Base-by-base conservation (phyloP, 2,888 invertebrate species). In the Ochlodes sylvanus region DNA sequence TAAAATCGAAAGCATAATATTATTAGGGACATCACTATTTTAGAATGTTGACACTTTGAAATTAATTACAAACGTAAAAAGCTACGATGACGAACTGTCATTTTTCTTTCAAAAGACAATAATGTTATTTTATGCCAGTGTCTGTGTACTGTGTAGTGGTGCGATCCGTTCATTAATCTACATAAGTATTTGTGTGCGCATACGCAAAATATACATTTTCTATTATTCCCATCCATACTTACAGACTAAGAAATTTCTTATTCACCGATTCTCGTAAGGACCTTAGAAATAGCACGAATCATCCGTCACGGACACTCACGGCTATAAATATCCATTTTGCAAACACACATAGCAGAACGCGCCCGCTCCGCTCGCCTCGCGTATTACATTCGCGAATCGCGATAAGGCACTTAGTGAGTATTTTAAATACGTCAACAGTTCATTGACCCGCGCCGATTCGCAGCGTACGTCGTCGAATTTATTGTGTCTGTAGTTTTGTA, bases 401-500 rank as follows among this genome's bases (percentile, higher is more conserved):
- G 92, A 90, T 91, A 91, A 89, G 89, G 87, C 88, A 89, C 89
- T 87, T 85, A 86, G 85, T 90, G 88, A 87, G 90, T 90, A 90
- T 92, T 90, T 89, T 83, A 89, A 90, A 92, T 89, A 92, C 92
- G 92, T 92, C 92, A 92, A 87, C 87, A 89, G 92, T 90, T 91
- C 92, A 83, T 85, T 88, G 92, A 92, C 87, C 89, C 84, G 81
- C 81, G 81, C 81, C 81, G 86, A 83, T 90, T 90, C 85, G 89
- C 89, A 84, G 82, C 85, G 87, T 86, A 86, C 87, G 87, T 85
- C 88, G 88, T 83, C 87, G 88, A 91, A 88, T 89, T 90, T 89
- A 91, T 90, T 92, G 91, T 92, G 92, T 91, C 91, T 92, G 90
- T 92, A 92, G 91, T 90, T 92, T 92, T 92, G 89, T 92, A 88